Evolutionary conservation across 2,888 invertebrate genomes (phyloP), one percentile per base, ranked within the genome.

Genomic region (Epirrhoe tristata): DNA sequence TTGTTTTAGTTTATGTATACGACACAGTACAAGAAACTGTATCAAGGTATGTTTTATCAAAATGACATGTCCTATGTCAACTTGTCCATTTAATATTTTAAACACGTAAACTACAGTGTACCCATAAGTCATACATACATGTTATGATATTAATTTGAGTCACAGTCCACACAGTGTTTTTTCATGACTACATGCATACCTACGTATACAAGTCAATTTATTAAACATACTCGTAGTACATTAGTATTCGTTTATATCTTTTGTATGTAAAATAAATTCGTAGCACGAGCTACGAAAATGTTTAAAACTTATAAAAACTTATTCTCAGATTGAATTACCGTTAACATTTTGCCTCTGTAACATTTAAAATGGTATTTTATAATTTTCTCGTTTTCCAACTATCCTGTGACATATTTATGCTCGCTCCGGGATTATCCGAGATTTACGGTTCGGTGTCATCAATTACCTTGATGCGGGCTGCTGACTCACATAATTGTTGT

Each of bases 401-500:
- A 48, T 54, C 57, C 58, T 51, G 48, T 58, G 64, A 58, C 59
- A 64, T 64, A n/a, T 68, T 68, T 64, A 24, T 43, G 58, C 57
- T 48, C 50, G 39, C 36, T 46, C 46, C 46, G 31, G 59, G 67
- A 67, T 67, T 61, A 58, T 68, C 60, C 58, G 63, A 52, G 67
- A 68, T 64, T 68, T 61, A 61, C 64, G 64, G 60, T 55, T 61
- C 57, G 50, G 48, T 64, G 60, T 64, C 63, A 67, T 64, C 60
- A 60, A 67, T 67, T 67, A 68, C 58, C 53, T 61, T 53, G 57
- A 64, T 64, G 61, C 67, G 61, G 64, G 64, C 60, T 64, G 61
- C 61, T 64, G 67, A 68, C 60, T 67, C 60, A 43, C 58, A 67
- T 67, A 63, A 63, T 63, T 67, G 63, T 63, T 63, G 60, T 67